Percentiles rank a stretch among this genome's conserved stretches.
Conservation (phyloP, 2,888 invertebrate species). For the Bhutanitis thaidina region DNA sequence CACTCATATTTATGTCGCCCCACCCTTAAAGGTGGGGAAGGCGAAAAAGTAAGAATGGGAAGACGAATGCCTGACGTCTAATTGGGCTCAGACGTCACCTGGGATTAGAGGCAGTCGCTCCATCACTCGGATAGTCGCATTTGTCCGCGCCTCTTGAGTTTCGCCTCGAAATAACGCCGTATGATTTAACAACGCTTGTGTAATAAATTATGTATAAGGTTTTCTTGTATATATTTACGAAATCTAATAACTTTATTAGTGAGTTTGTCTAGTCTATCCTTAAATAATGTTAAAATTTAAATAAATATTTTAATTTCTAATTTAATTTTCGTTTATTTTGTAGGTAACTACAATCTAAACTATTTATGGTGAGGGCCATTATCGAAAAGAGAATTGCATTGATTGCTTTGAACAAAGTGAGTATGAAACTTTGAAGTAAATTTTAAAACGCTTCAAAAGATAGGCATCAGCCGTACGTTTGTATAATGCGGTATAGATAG, state of each 20-base stretch:
- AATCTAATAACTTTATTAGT: neutral
- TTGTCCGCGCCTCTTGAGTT: slow-evolving; percentile 57
- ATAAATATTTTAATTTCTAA: too few species aligned
- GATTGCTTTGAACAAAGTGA: too few species aligned
- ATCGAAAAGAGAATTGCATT: too few species aligned
- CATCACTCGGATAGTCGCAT: slow-evolving; percentile 57
- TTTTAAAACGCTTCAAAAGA: too few species aligned
- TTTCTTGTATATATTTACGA: neutral
- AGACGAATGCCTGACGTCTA: slow-evolving; percentile 73
- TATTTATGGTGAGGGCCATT: too few species aligned
- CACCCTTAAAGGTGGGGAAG: slow-evolving; percentile 30
- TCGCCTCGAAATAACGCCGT: slow-evolving; percentile 27
- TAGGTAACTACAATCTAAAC: too few species aligned
- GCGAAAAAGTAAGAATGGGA: slow-evolving; percentile 38
- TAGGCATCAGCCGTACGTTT: too few species aligned
- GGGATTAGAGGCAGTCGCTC: slow-evolving; percentile 57
- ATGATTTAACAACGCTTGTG: slow-evolving; percentile 26
- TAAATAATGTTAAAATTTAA: too few species aligned
- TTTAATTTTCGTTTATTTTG: too few species aligned
- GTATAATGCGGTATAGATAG: too few species aligned
- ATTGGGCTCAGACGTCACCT: slow-evolving; percentile 63
- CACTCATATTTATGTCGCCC: slow-evolving; percentile 37
- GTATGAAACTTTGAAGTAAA: too few species aligned
- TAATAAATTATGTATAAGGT: neutral
- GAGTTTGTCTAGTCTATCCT: too few species aligned